Evolutionary conservation across 2,888 invertebrate genomes (phyloP), one percentile per base, ranked within the genome.

Genomic region (Chaitophorus viminalis): DNA sequence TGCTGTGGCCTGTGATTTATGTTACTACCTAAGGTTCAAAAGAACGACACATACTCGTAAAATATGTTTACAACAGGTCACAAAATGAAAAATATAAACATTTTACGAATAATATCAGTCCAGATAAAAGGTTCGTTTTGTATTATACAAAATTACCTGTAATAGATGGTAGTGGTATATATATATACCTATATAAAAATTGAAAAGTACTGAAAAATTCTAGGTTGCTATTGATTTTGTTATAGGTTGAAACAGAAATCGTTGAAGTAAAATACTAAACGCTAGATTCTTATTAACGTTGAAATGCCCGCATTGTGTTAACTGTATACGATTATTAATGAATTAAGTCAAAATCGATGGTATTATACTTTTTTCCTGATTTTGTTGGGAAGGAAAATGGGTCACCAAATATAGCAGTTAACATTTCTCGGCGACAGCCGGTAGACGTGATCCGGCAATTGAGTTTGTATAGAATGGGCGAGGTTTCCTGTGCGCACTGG

Each of bases 401-500:
- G 83, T 84, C 83, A 84, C 65, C 60, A 75, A 31, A 76, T 72
- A 52, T 65, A 84, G 65, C 60, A 39, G 75, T 75, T 36, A 54
- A 75, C 65, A 39, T 84, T 84, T 84, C 85, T 78, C 79, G 79
- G 68, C 86, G 86, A 86, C 86, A 86, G 86, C 70, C 79, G 79
- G 86, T 72, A 86, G 86, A 86, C 86, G 86, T 79, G 86, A 86
- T 84, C 83, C 86, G 78, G 79, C 78, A 86, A 86, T 86, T 79
- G 86, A 86, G 86, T 86, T 86, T 86, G 70, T 86, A 86, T 72
- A 86, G 86, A 72, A 79, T 79, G 86, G 86, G 86, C 86, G 86
- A 86, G 86, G 86, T 86, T 86, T 86, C 86, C 86, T 86, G 86
- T 86, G 31, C 54, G 36, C 78, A 70, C 85, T 33, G 72, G 86